Base-by-base conservation (phyloP, 2,797 vertebrate species). In the Simalia tracyae region DNA sequence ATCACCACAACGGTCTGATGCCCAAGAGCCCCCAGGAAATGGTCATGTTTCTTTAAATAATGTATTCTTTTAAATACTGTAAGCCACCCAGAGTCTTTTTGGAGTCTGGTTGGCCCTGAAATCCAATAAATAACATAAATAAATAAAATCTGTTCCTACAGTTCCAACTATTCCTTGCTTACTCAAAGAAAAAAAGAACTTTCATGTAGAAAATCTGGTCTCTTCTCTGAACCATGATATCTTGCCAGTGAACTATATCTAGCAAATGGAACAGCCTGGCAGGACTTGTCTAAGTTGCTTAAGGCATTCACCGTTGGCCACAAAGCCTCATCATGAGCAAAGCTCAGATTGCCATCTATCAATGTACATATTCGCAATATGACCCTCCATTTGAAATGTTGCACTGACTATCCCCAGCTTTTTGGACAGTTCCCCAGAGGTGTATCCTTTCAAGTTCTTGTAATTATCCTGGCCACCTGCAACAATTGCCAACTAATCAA, bases 271-370 rank as follows among this genome's bases (percentile, higher is more conserved):
- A 72, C 17, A 36, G 59, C 10, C 56, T 1, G 11, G 28, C 64
- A 61, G 91, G 15, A 24, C 28, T 56, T 89, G 10, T 59, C 93
- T 93, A 89, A 88, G 84, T 59, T 61, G 46, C n/a, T 92, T 24
- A 92, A 81, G 50, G 88, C 0, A 92, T 89, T 92, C 57, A 22
- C 87, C 19, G 50, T 60, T 87, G n/a, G 63, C 63, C 17, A 50
- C 54, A 31, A 2, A 0, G 2, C n/a, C 84, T 46, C 68, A 46
- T 5, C n/a, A 26, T 56, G 89, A 87, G 61, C 28, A 36, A 0
- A 87, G 56, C 5, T 46, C 84, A 88, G 8, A 1, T n/a, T 88
- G 17, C 22, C 26, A 59, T 60, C 56, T 46, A 14, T 4, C 60
- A 92, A 54, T 76, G 60, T 61, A 94, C 19, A 2, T 46, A 12